A percentile compares a stretch with the other conserved stretches of the same genome.
These are phyloP conservation scores for Nowickia ferox DNA, from an alignment of 2,888 invertebrate genomes.

Conservation along the genomic window DNA sequence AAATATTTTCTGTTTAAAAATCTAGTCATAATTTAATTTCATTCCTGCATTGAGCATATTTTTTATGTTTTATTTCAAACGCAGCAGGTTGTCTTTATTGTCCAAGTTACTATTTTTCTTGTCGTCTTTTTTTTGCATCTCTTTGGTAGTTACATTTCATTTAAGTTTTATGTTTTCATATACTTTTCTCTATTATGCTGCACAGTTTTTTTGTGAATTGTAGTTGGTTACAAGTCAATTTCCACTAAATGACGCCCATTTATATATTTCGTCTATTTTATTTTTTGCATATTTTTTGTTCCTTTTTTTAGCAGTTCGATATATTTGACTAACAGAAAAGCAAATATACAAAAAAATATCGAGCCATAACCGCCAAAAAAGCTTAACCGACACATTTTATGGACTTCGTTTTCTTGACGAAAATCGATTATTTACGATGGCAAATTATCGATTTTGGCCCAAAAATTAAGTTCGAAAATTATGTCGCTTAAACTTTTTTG, in stretches of 20 bases:
- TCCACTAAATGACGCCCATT: slow-evolving; percentile 71
- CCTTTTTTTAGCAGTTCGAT: slow-evolving; percentile 31
- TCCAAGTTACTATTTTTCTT: slow-evolving; percentile 34
- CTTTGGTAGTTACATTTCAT: slow-evolving; percentile 65
- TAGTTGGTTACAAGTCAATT: slow-evolving; percentile 71
- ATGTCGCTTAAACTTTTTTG: too few relatives aligned
- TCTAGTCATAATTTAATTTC: slow-evolving; percentile 24
- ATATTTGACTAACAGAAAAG: slow-evolving; percentile 51
- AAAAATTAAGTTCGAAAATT: too few relatives aligned
- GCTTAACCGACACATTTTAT: too few relatives aligned
- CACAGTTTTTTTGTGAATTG: slow-evolving; percentile 51
- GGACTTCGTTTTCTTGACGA: too few relatives aligned
- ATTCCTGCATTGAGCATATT: neutral
- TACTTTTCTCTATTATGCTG: slow-evolving; percentile 39
- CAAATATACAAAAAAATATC: slow-evolving; percentile 2
- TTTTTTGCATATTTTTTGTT: slow-evolving; percentile 49
- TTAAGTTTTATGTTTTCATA: slow-evolving; percentile 45
- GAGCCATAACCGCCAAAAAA: too few relatives aligned
- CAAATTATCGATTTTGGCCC: too few relatives aligned
- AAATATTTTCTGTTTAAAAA: slow-evolving; percentile 2
- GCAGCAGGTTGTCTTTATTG: slow-evolving; percentile 71
- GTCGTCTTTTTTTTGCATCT: slow-evolving; percentile 31
- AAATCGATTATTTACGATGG: too few relatives aligned
- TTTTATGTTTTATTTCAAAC: slow-evolving; percentile 31
- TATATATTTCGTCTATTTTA: slow-evolving; percentile 55